phyloP scores from a whole-genome alignment of 30 jellyfish, hydroid and myxozoan genomes.

The Cassiopea xamachana region DNA sequence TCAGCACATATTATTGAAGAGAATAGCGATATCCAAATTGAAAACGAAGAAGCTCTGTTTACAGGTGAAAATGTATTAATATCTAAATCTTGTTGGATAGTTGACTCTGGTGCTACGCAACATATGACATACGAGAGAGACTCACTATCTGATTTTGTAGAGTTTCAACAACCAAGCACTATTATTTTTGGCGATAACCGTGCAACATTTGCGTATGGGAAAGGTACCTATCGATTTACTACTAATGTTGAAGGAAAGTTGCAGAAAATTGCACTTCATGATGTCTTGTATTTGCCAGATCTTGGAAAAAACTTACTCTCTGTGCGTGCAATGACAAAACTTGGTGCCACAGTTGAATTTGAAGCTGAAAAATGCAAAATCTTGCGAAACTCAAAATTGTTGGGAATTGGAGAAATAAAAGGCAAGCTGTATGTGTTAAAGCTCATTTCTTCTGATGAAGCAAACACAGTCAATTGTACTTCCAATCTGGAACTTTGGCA shows the following conservation, averaged over 20 bases:
- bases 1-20: background rate
- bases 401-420: constrained; percentile 25
- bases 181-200: constrained; percentile 51
- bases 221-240: constrained; percentile 37
- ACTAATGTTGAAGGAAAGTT: constrained; percentile 35
- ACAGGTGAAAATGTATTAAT: constrained; percentile 30
- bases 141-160: constrained; percentile 23
- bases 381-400: constrained; percentile 12
- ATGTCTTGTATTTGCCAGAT: constrained; percentile 59
- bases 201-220: constrained; percentile 42
- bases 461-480: background rate
- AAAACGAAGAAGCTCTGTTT: constrained; percentile 9
- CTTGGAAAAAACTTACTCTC: constrained; percentile 54
- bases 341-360: constrained; percentile 53
- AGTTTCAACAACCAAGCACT: constrained; percentile 5
- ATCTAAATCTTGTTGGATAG: constrained; percentile 42
- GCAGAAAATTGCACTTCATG: constrained; percentile 52
- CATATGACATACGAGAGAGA: constrained; percentile 43
- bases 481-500: constrained; percentile 61
- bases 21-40: background rate
- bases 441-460: background rate
- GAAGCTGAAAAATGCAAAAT: constrained; percentile 28
- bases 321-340: constrained; percentile 57
- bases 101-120: constrained; percentile 70
- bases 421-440: constrained; percentile 49